These are phyloP conservation scores for Gallinago undulata DNA, from an alignment of 2,113 vertebrate genomes.

Conservation along the genomic window DNA sequence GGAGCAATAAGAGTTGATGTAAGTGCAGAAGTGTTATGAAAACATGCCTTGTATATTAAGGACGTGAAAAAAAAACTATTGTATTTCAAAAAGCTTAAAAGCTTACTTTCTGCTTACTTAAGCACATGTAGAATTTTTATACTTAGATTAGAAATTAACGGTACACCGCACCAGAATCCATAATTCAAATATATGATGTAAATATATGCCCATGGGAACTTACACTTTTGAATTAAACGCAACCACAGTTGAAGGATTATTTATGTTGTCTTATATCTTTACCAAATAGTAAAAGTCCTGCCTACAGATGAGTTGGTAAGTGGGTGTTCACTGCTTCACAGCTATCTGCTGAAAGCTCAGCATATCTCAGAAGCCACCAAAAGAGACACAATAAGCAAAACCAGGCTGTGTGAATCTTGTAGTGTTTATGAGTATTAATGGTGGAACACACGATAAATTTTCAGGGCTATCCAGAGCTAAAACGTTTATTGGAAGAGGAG, in stretches of 20 bases:
- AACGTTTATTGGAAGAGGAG: slow-evolving; percentile 38
- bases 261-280: neutral
- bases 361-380: slow-evolving; percentile 2
- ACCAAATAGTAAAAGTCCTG: neutral
- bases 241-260: neutral
- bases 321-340: neutral
- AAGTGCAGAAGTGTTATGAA: neutral
- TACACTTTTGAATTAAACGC: neutral
- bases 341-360: neutral
- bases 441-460: slow-evolving; percentile 27
- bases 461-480: slow-evolving; percentile 28
- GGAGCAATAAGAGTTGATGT: neutral
- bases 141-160: neutral
- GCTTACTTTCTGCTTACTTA: neutral
- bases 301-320: neutral
- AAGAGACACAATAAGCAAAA: slow-evolving; percentile 18
- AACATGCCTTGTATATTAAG: neutral
- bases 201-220: neutral
- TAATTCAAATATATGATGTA: neutral
- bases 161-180: neutral
- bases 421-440: neutral
- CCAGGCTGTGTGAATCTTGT: neutral
- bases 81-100: neutral
- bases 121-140: neutral
- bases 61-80: neutral